Base-by-base conservation (phyloP, 2,888 invertebrate species). In the Synanthedon andrenaeformis region DNA sequence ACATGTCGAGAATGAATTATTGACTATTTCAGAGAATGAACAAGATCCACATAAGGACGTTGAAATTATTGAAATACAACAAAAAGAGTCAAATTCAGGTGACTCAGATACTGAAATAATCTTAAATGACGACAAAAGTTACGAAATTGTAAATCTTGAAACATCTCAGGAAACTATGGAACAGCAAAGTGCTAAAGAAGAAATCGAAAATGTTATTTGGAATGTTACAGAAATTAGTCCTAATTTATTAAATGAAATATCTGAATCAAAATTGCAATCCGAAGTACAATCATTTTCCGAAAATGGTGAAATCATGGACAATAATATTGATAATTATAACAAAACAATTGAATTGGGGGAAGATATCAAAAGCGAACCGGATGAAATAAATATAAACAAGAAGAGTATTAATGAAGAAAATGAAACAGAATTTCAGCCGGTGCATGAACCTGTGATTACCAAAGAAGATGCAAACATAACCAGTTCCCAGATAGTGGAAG, bases 11-110 rank as follows among this genome's bases (percentile, higher is more conserved):
- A 35, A 35, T 49, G 49, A 49, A 13, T 49, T 17, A 49, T 13
- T 49, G 23, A 23, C 23, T 23, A 1, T 23, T 23, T 1, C 23
- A 23, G 35, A 35, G 35, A 35, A 35, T 50, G 49, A 49, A 56
- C 57, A 51, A 49, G 49, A 51, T 55, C 55, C 53, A 55, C 57
- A 13, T 1, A 23, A 23, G 6, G 3, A 45, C 5, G 13, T 13
- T 14, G 14, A n/a, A 45, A 45, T 45, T 1, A 45, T 14, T n/a
- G 45, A 14, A 45, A 45, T 0, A 13, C 1, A 12, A 13, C 13
- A 45, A 6, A 45, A 2, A 14, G 45, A 45, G 5, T 12, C n/a
- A 6, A 45, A 45, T 45, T 45, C 13, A 2, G 8, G 8, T 28
- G 8, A 28, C 28, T 28, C 28, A 6, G 28, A 28, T 28, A 10